Percentiles rank a stretch among this genome's conserved stretches.
Evolutionary conservation across 2,888 invertebrate species (phyloP).

Genomic region (Tachina grossa): DNA sequence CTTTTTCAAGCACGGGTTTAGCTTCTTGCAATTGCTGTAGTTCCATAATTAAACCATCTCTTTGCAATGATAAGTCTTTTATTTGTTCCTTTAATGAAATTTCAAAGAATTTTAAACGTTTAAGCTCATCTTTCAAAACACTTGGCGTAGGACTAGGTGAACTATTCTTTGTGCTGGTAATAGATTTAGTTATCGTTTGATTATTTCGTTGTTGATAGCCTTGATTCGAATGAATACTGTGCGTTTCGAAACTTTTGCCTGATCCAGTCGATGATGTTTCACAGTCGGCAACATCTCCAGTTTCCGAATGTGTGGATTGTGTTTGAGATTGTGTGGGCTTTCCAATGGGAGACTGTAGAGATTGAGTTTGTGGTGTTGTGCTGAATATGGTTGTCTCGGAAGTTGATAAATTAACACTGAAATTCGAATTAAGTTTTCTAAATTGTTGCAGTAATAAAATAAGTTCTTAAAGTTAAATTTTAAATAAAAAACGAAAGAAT

Average conservation of each 20-base stretch:
- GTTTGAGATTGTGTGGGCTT: conserved; percentile 76
- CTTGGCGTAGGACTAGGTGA: conserved; percentile 77
- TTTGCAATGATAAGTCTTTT: conserved; percentile 81
- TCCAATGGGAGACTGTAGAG: conserved; percentile 76
- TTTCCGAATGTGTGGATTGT: conserved; percentile 76
- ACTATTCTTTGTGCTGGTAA: conserved; percentile 74
- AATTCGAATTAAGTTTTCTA: conserved; percentile 22
- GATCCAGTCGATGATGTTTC: conserved; percentile 81
- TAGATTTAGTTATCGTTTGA: conserved; percentile 72
- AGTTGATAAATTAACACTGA: conserved; percentile 79
- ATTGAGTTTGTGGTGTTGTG: conserved; percentile 78
- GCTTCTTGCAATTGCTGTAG: conserved; percentile 83
- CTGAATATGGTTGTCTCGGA: conserved; percentile 82
- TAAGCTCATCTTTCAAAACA: conserved; percentile 81
- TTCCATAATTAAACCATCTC: conserved; percentile 83
- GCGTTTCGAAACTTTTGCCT: conserved; percentile 81
- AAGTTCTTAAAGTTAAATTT: background rate
- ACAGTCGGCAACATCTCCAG: conserved; percentile 76
- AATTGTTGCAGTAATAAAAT: background rate
- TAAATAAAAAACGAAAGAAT: too few species aligned
- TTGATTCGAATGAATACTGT: conserved; percentile 81
- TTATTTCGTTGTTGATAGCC: conserved; percentile 73
- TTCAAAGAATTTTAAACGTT: conserved; percentile 81
- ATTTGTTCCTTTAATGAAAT: conserved; percentile 82
- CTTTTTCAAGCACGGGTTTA: conserved; percentile 82